Percentiles rank a stretch among this genome's conserved stretches.
These are phyloP conservation scores for Tryphoninae sp. DNA, from an alignment of 2,888 invertebrate species.

Conservation along the genomic window DNA sequence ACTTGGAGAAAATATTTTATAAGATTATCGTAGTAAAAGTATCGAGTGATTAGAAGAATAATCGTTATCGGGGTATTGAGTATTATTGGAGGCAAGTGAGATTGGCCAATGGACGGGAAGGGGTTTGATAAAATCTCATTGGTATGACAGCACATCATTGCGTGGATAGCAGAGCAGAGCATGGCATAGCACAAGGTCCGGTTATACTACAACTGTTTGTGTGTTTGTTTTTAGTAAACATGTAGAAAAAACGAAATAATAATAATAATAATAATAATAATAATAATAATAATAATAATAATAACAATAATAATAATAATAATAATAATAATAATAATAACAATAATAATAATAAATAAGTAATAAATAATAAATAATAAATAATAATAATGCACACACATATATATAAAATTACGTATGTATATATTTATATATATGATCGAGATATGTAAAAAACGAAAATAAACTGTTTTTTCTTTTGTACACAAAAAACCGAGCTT, in stretches of 20 bases:
- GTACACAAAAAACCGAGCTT: conserved; percentile 20
- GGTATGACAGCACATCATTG: conserved; percentile 82
- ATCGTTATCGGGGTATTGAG: conserved; percentile 45
- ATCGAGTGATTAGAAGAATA: conserved; percentile 26
- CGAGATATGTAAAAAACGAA: background rate
- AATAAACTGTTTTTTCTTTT: background rate
- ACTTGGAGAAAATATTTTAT: conserved; percentile 49
- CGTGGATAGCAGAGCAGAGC: conserved; percentile 79
- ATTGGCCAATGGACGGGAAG: conserved; percentile 67
- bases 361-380: conserved; percentile 32
- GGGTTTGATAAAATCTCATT: conserved; percentile 72
- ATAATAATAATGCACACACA: background rate
- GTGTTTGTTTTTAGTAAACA: conserved; percentile 37
- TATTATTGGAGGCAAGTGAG: conserved; percentile 60
- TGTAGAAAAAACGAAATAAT: conserved; percentile 33
- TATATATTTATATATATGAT: conserved; percentile 11
- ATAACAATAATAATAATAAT: conserved; percentile 40
- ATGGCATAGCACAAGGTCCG: conserved; percentile 79
- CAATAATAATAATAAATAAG: background rate
- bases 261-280: conserved; percentile 26
- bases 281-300: conserved; percentile 30
- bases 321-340: conserved; percentile 38
- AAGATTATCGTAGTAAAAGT: conserved; percentile 34
- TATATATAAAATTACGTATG: background rate
- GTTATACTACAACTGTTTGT: conserved; percentile 50